Evolutionary conservation across 2,113 vertebrate species (phyloP).

Genomic region (Microtus montanus): DNA sequence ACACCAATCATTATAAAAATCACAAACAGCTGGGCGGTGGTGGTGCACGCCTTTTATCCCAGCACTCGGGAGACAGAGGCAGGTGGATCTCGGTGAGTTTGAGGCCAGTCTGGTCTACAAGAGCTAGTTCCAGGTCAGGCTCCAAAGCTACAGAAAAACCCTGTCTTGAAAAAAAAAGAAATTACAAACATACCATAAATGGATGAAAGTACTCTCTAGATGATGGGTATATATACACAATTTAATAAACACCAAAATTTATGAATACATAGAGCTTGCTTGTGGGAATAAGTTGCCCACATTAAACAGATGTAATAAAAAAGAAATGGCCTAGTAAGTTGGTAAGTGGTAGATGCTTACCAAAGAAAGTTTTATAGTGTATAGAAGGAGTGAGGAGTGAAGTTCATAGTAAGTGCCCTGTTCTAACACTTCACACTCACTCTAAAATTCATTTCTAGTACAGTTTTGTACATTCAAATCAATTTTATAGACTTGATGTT

Average conservation of each 20-base stretch:
- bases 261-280: background rate
- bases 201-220: background rate
- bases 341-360: background rate
- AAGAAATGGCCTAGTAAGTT: background rate
- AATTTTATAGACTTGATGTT: background rate
- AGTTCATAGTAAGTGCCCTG: background rate
- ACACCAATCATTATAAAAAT: background rate
- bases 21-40: background rate
- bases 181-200: background rate
- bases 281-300: background rate
- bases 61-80: too few species aligned
- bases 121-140: too few species aligned
- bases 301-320: background rate
- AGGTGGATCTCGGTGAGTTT: too few species aligned
- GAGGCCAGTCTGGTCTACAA: too few species aligned
- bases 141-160: too few species aligned
- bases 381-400: background rate
- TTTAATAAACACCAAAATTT: background rate
- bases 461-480: background rate
- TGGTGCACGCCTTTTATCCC: too few species aligned
- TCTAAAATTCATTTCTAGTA: background rate
- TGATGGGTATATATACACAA: background rate
- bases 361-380: background rate
- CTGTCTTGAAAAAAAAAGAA: too few species aligned
- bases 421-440: background rate